Evolutionary conservation across 2,113 vertebrate genomes (phyloP).

Genomic region (Spermophilus dauricus): DNA sequence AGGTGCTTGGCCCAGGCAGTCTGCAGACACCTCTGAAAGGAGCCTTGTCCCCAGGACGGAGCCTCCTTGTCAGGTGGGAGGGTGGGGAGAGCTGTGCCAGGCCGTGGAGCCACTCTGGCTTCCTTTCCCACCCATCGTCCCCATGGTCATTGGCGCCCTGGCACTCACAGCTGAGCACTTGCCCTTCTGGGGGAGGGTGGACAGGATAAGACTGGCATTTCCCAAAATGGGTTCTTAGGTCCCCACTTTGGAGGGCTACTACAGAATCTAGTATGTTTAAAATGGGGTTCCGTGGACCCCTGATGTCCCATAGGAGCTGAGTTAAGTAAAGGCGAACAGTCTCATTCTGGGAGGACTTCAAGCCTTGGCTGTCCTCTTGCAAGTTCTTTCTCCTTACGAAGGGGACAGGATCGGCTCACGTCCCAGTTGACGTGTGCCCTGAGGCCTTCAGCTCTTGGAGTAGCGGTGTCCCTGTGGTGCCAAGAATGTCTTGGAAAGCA

Average conservation of each 20-base stretch:
- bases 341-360: neutral
- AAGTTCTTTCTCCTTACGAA: neutral
- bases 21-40: neutral
- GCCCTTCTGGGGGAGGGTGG: neutral
- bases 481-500: neutral
- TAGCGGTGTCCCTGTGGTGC: fast-evolving
- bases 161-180: neutral
- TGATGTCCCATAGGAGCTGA: neutral
- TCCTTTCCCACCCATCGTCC: neutral
- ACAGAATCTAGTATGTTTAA: neutral
- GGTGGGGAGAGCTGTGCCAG: fast-evolving
- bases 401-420: neutral
- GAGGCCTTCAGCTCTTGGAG: neutral
- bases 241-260: neutral
- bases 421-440: neutral
- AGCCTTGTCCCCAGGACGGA: neutral
- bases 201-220: neutral
- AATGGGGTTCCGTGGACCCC: neutral
- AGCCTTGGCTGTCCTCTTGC: neutral
- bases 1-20: neutral
- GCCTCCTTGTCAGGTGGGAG: fast-evolving
- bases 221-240: neutral
- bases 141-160: fast-evolving
- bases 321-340: neutral
- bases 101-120: neutral